Evolutionary conservation across 2,888 invertebrate genomes (phyloP), one percentile per base, ranked within the genome.

Genomic region (Callyntrura sp.): DNA sequence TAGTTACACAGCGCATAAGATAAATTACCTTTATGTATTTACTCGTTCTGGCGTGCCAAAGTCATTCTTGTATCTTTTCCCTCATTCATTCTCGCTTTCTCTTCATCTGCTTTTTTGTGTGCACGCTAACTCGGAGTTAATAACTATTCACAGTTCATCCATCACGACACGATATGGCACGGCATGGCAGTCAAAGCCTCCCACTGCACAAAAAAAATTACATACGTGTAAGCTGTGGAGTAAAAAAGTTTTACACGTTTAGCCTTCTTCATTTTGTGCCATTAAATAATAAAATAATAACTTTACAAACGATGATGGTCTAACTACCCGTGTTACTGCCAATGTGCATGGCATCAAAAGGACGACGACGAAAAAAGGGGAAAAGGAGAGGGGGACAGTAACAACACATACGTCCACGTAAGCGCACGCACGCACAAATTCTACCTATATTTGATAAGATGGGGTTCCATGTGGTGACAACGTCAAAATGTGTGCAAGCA

Each of bases 101-200:
- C 76, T 62, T 65, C 28, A 83, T 84, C 68, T 78, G 73, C 84
- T 55, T 48, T 68, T 51, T 62, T 65, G 35, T 35, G 35, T 88
- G 81, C 90, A 90, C 90, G 90, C 90, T 62, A 90, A 70, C 79
- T 85, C 73, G 70, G 81, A 85, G 85, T 85, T 90, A 90, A 90
- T 90, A 90, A 90, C 90, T 79, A 90, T 85, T 90, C 90, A 90
- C 90, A 90, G 85, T 90, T 90, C 90, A 90, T 90, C 90, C 90
- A 90, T 90, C 90, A 90, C 85, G 85, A 88, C 81, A 88, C 81
- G 88, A 81, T 85, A 90, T 90, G 68, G 85, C 90, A 85, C 85
- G 81, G 73, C 85, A 90, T 73, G 79, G 35, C 79, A 76, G 45
- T 73, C 57, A 73, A 73, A 83, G 48, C 83, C 83, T 83, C 65